Conservation (phyloP, 30 jellyfish, hydroid and myxozoan genomes). For the Hydra vulgaris region DNA sequence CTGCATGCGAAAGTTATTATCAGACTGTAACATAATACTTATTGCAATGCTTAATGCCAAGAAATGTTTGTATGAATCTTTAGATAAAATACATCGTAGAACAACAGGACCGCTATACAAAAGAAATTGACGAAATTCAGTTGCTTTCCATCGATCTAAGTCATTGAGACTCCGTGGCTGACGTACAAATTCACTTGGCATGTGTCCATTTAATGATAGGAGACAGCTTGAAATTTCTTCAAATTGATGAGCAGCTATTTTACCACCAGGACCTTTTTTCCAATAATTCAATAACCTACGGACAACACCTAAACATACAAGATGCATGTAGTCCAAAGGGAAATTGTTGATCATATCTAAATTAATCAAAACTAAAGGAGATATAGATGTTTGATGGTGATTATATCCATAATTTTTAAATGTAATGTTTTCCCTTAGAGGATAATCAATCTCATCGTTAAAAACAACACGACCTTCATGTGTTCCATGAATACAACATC, state of each 20-base stretch:
- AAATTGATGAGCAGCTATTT: constrained; percentile 16
- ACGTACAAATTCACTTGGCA: constrained; percentile 40
- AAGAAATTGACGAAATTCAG: constrained; percentile 46
- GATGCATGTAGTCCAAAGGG: constrained; percentile 13
- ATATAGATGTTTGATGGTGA: constrained; percentile 13
- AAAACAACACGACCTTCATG: constrained; percentile 32
- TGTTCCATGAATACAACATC: constrained; percentile 33
- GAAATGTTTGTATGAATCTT: constrained; percentile 25
- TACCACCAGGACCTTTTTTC: constrained; percentile 30
- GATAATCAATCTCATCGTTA: constrained; percentile 10
- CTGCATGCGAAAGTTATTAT: neutral
- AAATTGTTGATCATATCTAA: constrained; percentile 12
- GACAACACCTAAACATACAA: constrained; percentile 34
- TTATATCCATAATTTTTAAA: constrained; percentile 20
- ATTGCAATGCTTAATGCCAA: constrained; percentile 24
- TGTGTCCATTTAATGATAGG: constrained; percentile 15
- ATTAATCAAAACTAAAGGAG: constrained; percentile 14
- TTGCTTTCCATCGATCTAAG: constrained; percentile 50
- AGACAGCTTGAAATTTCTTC: constrained; percentile 26
- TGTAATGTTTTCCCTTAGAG: neutral
- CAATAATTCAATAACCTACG: neutral
- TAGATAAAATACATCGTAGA: constrained; percentile 15
- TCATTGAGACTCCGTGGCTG: constrained; percentile 39
- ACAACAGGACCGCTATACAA: constrained; percentile 44
- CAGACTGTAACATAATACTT: constrained; percentile 17